phyloP scores from a whole-genome alignment of 2,888 invertebrate species.

The Drosophila silvestris region DNA sequence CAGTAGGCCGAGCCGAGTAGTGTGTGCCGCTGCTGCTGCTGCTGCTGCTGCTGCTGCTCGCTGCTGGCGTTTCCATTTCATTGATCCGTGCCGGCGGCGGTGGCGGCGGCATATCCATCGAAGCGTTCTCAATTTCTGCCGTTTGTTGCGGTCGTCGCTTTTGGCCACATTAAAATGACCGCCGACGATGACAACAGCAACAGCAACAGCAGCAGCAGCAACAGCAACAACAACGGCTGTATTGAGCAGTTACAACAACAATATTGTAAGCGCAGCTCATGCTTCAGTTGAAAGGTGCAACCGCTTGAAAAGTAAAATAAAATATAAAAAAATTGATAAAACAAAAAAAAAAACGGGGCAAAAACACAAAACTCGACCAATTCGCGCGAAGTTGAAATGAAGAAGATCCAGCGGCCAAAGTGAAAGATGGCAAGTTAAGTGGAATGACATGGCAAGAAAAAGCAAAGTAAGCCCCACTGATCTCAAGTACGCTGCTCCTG shows the following conservation, averaged over 20 bases:
- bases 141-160: slow-evolving; percentile 76
- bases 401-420: slow-evolving; percentile 66
- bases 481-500: slow-evolving; percentile 73
- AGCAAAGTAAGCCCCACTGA: slow-evolving; percentile 33
- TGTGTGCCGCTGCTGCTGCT: slow-evolving; percentile 32
- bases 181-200: slow-evolving; percentile 65
- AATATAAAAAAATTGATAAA: not conserved
- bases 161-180: slow-evolving; percentile 82
- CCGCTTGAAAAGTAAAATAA: slow-evolving; percentile 31
- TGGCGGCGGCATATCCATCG: slow-evolving; percentile 58
- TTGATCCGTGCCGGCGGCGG: slow-evolving; percentile 78
- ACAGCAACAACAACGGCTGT: slow-evolving; percentile 40
- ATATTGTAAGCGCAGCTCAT: slow-evolving; percentile 60
- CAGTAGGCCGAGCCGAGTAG: slow-evolving; percentile 4
- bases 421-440: slow-evolving; percentile 78
- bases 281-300: slow-evolving; percentile 69
- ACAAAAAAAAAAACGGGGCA: not conserved
- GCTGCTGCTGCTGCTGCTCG: slow-evolving; percentile 55
- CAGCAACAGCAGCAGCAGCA: slow-evolving; percentile 25
- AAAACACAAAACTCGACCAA: slow-evolving; percentile 69
- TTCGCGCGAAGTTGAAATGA: slow-evolving; percentile 78
- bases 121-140: slow-evolving; percentile 80
- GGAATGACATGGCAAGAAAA: slow-evolving; percentile 74
- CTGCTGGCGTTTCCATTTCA: slow-evolving; percentile 76
- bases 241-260: slow-evolving; percentile 41